Base-by-base conservation (phyloP, 1,140 invertebrate genomes). In the Megathymus violae region DNA sequence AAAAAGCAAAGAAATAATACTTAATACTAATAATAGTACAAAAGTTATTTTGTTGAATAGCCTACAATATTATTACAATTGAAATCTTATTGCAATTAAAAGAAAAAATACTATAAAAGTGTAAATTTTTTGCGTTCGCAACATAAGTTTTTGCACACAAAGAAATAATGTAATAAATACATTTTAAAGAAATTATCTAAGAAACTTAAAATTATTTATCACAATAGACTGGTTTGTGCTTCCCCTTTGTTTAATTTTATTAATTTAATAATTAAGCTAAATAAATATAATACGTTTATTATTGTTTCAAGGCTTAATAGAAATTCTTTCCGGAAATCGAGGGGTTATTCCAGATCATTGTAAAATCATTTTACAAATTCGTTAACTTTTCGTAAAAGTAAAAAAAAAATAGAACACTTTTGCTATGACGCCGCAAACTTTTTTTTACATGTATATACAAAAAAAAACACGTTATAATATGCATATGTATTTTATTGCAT, bases 161-260 rank as follows among this genome's bases (percentile, higher is more conserved):
- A 67, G 52, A 65, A 52, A 76, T 70, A 71, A 74, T 72, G 67
- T 65, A 76, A 78, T 82, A 85, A 82, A 85, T 80, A 81, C 70
- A 75, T 67, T 71, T 69, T 66, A 64, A 68, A 77, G 64, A 61
- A 67, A 60, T 51, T 54, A 61, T 62, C 34, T 64, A 60, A 69
- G 76, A 80, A 79, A 80, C 83, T 89, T 88, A 88, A 78, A 88
- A 85, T 85, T 85, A 89, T 84, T 77, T 89, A 89, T 89, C 87
- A 89, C 87, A 89, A 89, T 79, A 82, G 78, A 85, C 74, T 82
- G 77, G 82, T 86, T 86, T 83, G 78, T 84, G 77, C 78, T 84
- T 71, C 76, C 78, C 40, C 25, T 43, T 56, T 56, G 40, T 56
- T 56, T 43, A n/a, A n/a, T n/a, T 78, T 78, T 41, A 69, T 66